Evolutionary conservation across 2,113 vertebrate genomes (phyloP).

Genomic region (Laterallus jamaicensis): DNA sequence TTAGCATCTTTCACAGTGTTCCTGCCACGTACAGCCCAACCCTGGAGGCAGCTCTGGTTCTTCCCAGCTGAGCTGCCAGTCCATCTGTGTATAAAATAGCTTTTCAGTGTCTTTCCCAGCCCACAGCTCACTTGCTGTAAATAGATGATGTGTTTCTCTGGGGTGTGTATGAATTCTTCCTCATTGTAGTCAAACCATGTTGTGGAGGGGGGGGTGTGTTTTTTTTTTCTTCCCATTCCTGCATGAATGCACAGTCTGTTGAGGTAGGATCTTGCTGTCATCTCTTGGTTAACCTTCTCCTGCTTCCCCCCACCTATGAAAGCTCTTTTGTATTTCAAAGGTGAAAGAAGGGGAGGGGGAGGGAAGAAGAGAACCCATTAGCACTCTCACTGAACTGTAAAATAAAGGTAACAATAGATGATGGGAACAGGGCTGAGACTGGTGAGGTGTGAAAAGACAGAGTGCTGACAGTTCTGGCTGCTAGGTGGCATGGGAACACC

Average conservation of each 20-base stretch:
- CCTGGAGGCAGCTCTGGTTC: neutral
- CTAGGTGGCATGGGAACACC: neutral
- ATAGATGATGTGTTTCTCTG: neutral
- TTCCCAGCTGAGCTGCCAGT: neutral
- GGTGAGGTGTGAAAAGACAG: neutral
- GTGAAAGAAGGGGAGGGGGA: neutral
- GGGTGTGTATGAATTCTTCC: neutral
- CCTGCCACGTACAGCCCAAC: neutral
- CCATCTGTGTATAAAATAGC: neutral
- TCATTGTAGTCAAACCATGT: neutral
- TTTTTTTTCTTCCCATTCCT: neutral
- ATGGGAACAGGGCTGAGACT: neutral
- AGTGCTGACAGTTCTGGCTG: neutral
- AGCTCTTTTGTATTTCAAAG: neutral
- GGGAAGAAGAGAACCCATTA: conserved; percentile 54
- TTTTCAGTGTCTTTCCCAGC: neutral
- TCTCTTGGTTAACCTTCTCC: neutral
- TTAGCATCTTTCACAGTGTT: neutral
- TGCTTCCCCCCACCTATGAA: neutral
- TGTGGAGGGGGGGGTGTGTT: no score
- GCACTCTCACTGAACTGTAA: conserved; percentile 70
- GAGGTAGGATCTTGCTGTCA: neutral
- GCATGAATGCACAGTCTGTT: neutral
- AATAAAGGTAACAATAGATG: conserved; percentile 58
- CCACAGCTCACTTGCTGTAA: neutral